phyloP scores from a whole-genome alignment of 2,113 vertebrate genomes.

The Urocynchramus pylzowi region DNA sequence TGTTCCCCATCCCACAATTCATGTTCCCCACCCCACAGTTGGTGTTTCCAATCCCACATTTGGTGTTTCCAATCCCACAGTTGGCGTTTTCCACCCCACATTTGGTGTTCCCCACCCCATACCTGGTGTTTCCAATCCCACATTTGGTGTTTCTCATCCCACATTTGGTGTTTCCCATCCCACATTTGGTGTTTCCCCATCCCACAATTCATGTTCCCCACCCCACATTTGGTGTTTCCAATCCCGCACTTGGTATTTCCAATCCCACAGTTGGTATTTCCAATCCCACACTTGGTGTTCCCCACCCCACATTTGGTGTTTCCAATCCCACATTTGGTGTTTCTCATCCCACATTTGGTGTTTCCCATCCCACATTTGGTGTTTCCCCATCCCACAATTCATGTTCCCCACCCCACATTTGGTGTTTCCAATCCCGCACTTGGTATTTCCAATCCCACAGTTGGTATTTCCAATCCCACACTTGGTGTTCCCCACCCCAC shows the following conservation, averaged over 20 bases:
- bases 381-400: fast-evolving
- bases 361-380: fast-evolving
- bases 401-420: fast-evolving
- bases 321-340: fast-evolving
- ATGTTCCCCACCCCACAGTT: fast-evolving
- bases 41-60: fast-evolving
- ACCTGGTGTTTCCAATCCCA: fast-evolving
- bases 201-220: too few species aligned
- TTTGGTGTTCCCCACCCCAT: fast-evolving
- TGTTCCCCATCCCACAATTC: fast-evolving
- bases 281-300: fast-evolving
- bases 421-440: fast-evolving
- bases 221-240: fast-evolving
- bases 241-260: fast-evolving
- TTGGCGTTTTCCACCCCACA: fast-evolving
- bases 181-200: neutral
- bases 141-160: fast-evolving
- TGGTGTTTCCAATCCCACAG: fast-evolving
- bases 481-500: fast-evolving
- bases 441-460: fast-evolving
- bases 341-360: fast-evolving
- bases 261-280: neutral
- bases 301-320: fast-evolving
- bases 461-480: fast-evolving
- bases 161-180: fast-evolving